Conservation (phyloP, 2,113 vertebrate species). For the Apaloderma vittatum region DNA sequence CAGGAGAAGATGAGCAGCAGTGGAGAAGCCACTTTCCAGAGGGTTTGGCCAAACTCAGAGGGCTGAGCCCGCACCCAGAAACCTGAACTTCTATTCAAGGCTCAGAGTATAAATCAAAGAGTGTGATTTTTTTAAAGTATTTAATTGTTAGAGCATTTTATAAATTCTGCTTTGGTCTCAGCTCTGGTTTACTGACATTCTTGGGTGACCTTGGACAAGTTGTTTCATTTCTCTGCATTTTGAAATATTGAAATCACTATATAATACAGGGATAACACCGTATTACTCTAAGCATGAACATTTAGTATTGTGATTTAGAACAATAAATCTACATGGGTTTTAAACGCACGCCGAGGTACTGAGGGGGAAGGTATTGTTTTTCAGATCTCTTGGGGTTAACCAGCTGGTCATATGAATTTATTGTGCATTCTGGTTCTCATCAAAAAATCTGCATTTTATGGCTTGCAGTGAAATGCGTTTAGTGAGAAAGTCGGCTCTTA, state of each 20-base stretch:
- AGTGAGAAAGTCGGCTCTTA: conserved; percentile 53
- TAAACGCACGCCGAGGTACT: neutral
- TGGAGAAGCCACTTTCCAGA: neutral
- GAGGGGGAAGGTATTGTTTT: conserved; percentile 63
- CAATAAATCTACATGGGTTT: conserved; percentile 64
- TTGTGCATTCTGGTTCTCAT: conserved; percentile 66
- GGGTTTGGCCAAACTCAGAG: neutral
- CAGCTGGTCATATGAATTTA: conserved; percentile 63
- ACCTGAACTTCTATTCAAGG: neutral
- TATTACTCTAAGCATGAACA: conserved; percentile 59
- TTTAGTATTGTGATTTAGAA: conserved; percentile 66
- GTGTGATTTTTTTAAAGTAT: neutral
- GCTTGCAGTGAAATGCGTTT: conserved; percentile 44
- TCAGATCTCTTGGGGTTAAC: conserved; percentile 60
- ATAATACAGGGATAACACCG: neutral
- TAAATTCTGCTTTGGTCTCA: neutral
- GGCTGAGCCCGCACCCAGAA: neutral
- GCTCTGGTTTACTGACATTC: neutral
- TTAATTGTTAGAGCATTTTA: neutral
- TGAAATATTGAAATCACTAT: conserved; percentile 8
- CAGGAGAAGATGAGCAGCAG: neutral
- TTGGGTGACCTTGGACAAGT: conserved; percentile 46
- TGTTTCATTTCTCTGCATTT: conserved; percentile 10
- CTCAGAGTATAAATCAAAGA: neutral
- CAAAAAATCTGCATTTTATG: conserved; percentile 72